Evolutionary conservation across 1,140 invertebrate species (phyloP).

Genomic region (Philopotamus ludificatus): DNA sequence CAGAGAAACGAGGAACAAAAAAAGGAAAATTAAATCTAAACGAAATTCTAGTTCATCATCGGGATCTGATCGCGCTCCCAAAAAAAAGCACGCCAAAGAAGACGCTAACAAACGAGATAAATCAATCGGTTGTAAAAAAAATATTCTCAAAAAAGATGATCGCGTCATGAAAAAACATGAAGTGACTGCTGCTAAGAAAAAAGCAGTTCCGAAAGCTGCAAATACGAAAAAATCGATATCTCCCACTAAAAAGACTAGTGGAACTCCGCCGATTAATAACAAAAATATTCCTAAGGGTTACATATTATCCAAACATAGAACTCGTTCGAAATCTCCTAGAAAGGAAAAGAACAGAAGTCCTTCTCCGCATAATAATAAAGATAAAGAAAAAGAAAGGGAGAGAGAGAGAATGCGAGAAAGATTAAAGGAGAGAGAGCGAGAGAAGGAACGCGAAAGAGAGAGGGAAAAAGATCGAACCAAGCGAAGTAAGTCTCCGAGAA

Average conservation of each 20-base stretch:
- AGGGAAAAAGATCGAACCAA: conserved; percentile 46
- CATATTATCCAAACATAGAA: conserved; percentile 46
- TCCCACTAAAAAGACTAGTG: conserved; percentile 54
- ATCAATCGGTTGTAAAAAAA: conserved; percentile 48
- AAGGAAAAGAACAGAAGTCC: conserved; percentile 51
- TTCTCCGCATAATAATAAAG: conserved; percentile 49
- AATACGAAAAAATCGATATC: conserved; percentile 54
- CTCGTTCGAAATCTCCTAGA: conserved; percentile 48
- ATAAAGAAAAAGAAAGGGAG: conserved; percentile 52
- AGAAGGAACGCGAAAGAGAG: conserved; percentile 48
- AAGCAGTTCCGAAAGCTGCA: conserved; percentile 45
- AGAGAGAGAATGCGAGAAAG: conserved; percentile 49
- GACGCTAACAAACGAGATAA: conserved; percentile 52
- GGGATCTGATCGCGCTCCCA: conserved; percentile 51
- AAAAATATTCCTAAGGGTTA: conserved; percentile 50
- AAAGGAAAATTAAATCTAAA: conserved; percentile 53
- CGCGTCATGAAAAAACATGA: conserved; percentile 50
- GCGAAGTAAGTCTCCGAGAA: conserved; percentile 48
- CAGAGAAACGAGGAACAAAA: conserved; percentile 41
- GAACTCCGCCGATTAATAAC: conserved; percentile 53
- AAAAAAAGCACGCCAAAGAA: conserved; percentile 53
- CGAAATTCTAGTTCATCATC: conserved; percentile 56
- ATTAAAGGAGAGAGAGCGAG: conserved; percentile 51
- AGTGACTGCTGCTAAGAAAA: conserved; percentile 45
- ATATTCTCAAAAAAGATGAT: conserved; percentile 48